Evolutionary conservation across 2,113 vertebrate species (phyloP).

Genomic region (Oryzias melastigma): DNA sequence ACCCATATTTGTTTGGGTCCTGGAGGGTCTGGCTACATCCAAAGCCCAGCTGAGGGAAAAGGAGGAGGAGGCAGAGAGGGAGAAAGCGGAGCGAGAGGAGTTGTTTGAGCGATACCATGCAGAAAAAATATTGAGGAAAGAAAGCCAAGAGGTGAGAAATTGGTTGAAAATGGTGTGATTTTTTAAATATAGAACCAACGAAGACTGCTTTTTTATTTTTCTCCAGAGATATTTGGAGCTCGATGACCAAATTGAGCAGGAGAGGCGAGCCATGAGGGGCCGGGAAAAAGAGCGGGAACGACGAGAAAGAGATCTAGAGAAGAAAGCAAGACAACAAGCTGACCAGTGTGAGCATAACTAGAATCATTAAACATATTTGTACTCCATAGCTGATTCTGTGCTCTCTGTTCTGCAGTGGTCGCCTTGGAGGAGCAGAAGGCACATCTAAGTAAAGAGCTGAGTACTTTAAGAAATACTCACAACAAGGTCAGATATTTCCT

Average conservation of each 20-base stretch:
- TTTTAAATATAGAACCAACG: background rate
- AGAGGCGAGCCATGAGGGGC: slow-evolving; percentile 69
- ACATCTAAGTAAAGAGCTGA: slow-evolving; percentile 70
- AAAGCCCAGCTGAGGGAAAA: slow-evolving; percentile 75
- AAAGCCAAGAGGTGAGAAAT: slow-evolving; percentile 75
- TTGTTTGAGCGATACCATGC: slow-evolving; percentile 74
- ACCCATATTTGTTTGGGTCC: slow-evolving; percentile 79
- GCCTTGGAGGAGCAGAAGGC: slow-evolving; percentile 77
- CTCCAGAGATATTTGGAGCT: slow-evolving; percentile 74
- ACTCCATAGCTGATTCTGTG: too few species aligned
- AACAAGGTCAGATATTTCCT: slow-evolving; percentile 69
- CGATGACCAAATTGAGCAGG: slow-evolving; percentile 79
- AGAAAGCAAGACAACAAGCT: slow-evolving; percentile 77
- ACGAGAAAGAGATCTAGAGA: slow-evolving; percentile 74
- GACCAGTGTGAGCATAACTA: slow-evolving; percentile 72
- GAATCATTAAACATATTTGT: background rate
- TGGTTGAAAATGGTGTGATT: background rate
- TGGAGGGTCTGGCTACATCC: slow-evolving; percentile 78
- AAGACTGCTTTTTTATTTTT: background rate
- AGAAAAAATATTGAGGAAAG: slow-evolving; percentile 71
- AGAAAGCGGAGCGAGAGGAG: slow-evolving; percentile 70
- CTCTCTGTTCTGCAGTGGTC: slow-evolving; percentile 60
- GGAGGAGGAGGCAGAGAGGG: slow-evolving; percentile 72
- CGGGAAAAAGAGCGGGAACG: slow-evolving; percentile 76
- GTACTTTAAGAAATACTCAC: slow-evolving; percentile 66